Evolutionary conservation across 2,797 vertebrate species (phyloP), one percentile per base, ranked within the genome.

Genomic region (Pangasius macronema): DNA sequence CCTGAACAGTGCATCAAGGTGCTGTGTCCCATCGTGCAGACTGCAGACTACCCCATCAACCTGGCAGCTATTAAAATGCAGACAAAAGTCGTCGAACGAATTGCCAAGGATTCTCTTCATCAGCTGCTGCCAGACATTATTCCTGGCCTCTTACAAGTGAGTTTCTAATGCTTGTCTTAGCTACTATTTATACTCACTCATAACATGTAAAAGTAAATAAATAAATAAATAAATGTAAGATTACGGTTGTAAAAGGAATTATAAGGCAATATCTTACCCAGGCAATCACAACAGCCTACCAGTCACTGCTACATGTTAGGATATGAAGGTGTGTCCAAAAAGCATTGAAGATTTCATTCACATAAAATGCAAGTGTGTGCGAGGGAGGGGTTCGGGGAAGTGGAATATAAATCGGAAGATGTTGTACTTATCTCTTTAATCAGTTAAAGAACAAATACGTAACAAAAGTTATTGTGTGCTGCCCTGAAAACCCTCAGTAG

Each of bases 41-140:
- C 98, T 0, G 98, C 98, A 1, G 98, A 99, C 93, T 99, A 99
- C 92, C 98, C 98, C 92, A 99, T 99, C 94, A 99, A 99, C 90
- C 95, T 99, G 82, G 98, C 98, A 0, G 98, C 98, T 93, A 99
- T 99, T 94, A 99, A 99, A 95, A 99, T 99, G 98, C 98, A 99
- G 92, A 97, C 97, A 0, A 99, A 98, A 93, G 98, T 99, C 86
- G 98, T 98, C 0, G 98, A 99, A 93, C 97, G 97, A 93, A 98
- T 99, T 77, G 92, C 96, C 91, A 98, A 97, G 95, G 98, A 99
- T 84, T 97, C 97, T 0, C 93, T 99, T 86, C 94, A 97, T 89
- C 97, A 97, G 91, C 96, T 99, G 88, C 96, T 99, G 39, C 96
- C 96, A 0, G 98, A 99, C 94, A 98, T 99, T 91, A 98, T 99